Percentiles rank a stretch among this genome's conserved stretches.
phyloP scores from a whole-genome alignment of 2,888 invertebrate species.

The Andrena flavipes region DNA sequence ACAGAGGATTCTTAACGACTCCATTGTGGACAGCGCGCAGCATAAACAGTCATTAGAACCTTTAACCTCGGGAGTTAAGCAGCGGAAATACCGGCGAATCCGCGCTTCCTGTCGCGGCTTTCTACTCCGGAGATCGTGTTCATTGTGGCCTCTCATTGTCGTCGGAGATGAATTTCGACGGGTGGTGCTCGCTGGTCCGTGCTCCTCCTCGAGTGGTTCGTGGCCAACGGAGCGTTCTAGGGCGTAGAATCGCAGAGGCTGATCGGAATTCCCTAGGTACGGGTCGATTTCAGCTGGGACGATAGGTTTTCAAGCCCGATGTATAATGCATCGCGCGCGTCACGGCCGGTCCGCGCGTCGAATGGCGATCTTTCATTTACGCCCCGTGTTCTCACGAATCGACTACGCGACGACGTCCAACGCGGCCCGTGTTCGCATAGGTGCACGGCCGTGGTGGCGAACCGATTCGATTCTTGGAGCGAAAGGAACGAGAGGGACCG shows the following conservation, averaged over 20 bases:
- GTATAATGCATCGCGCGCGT: slow-evolving; percentile 73
- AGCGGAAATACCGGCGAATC: slow-evolving; percentile 65
- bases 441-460: slow-evolving; percentile 36
- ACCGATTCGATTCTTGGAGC: slow-evolving; percentile 57
- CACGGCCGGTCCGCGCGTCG: slow-evolving; percentile 61
- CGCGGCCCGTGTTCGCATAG: slow-evolving; percentile 24
- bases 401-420: background rate
- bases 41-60: slow-evolving; percentile 62
- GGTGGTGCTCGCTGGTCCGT: background rate
- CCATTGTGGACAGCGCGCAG: slow-evolving; percentile 53
- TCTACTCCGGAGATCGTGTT: slow-evolving; percentile 39
- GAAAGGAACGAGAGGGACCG: slow-evolving; percentile 63
- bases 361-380: slow-evolving; percentile 72
- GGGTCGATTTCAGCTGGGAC: slow-evolving; percentile 46
- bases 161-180: slow-evolving; percentile 33
- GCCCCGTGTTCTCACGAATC: slow-evolving; percentile 65
- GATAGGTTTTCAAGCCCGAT: slow-evolving; percentile 61
- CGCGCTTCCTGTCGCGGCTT: slow-evolving; percentile 61
- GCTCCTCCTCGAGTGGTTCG: background rate
- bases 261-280: slow-evolving; percentile 47
- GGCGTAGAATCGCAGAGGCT: slow-evolving; percentile 25
- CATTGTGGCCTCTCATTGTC: slow-evolving; percentile 20
- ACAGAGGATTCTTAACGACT: slow-evolving; percentile 16
- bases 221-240: background rate
- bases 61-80: slow-evolving; percentile 66